Conservation (phyloP, 2,888 invertebrate species). For the Habrosyne pyritoides region DNA sequence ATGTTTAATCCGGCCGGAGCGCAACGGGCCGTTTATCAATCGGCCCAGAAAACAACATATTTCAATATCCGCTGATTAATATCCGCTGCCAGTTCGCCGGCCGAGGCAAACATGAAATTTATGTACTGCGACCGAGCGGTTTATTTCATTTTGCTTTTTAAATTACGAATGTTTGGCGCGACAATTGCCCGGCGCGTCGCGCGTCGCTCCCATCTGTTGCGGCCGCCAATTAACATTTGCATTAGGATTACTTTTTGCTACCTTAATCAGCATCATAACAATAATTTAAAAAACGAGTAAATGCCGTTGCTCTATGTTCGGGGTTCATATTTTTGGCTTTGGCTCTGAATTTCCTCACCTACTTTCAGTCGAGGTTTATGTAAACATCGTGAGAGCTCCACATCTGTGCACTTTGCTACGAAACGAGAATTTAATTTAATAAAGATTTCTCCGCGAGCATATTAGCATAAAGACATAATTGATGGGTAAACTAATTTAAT, state of each 20-base stretch:
- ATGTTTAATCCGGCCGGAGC: slow-evolving; percentile 76
- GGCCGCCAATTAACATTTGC: slow-evolving; percentile 71
- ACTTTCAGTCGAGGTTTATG: background rate
- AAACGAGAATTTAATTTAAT: slow-evolving; percentile 43
- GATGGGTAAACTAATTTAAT: slow-evolving; percentile 79
- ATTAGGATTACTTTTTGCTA: slow-evolving; percentile 60
- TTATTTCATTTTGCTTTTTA: slow-evolving; percentile 82
- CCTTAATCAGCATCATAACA: slow-evolving; percentile 14
- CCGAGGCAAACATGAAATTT: slow-evolving; percentile 81
- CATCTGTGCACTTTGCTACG: slow-evolving; percentile 27
- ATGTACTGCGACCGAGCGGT: slow-evolving; percentile 80
- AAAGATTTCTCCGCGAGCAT: slow-evolving; percentile 46
- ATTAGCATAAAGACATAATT: slow-evolving; percentile 76
- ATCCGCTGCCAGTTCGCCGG: slow-evolving; percentile 80
- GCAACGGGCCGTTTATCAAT: slow-evolving; percentile 78
- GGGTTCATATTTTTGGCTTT: background rate
- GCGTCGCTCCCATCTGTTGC: slow-evolving; percentile 78
- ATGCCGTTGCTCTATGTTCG: background rate
- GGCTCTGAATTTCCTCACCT: background rate
- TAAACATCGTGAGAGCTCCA: slow-evolving; percentile 2
- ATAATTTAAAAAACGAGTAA: background rate
- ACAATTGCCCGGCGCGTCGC: slow-evolving; percentile 66
- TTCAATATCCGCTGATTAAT: slow-evolving; percentile 84
- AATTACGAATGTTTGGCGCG: slow-evolving; percentile 81
- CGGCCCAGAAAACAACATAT: slow-evolving; percentile 82